These are phyloP conservation scores for Mustela nigripes DNA, from an alignment of 2,113 vertebrate genomes.

Conservation along the genomic window DNA sequence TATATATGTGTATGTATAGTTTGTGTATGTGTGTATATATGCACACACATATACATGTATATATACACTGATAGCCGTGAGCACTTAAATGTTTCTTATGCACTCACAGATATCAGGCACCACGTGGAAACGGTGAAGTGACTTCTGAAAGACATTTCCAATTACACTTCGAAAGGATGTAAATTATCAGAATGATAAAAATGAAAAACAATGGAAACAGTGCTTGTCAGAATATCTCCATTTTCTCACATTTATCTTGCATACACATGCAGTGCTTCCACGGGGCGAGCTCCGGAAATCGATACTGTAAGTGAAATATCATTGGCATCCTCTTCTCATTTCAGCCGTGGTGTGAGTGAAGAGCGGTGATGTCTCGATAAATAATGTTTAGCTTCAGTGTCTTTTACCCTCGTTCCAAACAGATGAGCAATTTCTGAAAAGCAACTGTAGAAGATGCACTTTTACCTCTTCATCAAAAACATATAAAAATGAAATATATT, in stretches of 20 bases:
- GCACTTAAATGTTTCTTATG: not conserved
- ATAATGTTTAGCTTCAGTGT: constrained; percentile 86
- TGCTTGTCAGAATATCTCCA: constrained; percentile 35
- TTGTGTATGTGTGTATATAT: not conserved
- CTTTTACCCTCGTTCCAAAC: constrained; percentile 83
- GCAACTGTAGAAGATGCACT: constrained; percentile 86
- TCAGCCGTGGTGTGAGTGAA: constrained; percentile 71
- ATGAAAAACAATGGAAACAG: not conserved
- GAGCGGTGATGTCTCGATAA: constrained; percentile 83
- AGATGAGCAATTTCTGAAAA: constrained; percentile 89
- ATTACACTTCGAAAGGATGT: constrained; percentile 43
- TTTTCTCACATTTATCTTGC: constrained; percentile 67
- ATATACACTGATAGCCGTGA: not conserved
- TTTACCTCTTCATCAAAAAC: constrained; percentile 90
- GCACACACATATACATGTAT: no score
- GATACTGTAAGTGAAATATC: constrained; percentile 78
- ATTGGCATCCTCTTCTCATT: constrained; percentile 79
- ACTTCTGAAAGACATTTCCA: constrained; percentile 43
- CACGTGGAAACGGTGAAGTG: not conserved
- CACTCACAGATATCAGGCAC: not conserved
- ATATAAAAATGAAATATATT: constrained; percentile 88
- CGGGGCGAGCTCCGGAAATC: constrained; percentile 75
- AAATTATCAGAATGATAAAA: constrained; percentile 35
- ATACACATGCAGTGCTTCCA: not conserved
- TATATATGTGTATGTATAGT: not conserved